Evolutionary conservation across 2,113 vertebrate species (phyloP), one percentile per base, ranked within the genome.

Genomic region (Odocoileus virginianus): DNA sequence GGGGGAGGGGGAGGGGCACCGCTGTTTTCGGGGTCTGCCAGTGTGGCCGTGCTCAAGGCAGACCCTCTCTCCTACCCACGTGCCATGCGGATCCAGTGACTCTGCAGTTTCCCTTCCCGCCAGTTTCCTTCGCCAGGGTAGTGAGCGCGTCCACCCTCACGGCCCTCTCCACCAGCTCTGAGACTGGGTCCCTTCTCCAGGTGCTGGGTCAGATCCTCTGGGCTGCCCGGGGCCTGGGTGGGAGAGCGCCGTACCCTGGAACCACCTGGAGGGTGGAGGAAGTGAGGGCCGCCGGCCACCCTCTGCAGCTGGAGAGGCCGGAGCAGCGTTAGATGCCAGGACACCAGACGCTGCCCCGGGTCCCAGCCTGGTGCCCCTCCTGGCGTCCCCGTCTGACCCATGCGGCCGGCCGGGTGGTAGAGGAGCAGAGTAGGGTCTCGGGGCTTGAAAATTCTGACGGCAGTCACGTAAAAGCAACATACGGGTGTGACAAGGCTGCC

Each of bases 401-500:
- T 27, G 54, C 84, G 58, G 94, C 23, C 19, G 11, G 47, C 71
- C 97, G 91, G 97, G 95, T 45, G 96, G 90, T 76, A 79, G 52
- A 84, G 52, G 57, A 87, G 93, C 71, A 89, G 92, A 97, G 83
- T 27, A 58, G 89, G 86, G 55, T 78, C 89, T 85, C 2, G 2
- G 54, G 13, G 85, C 76, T 21, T 81, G 27, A 78, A 74, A 78
- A 87, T 16, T 14, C 92, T 54, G 87, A n/a, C 1, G 14, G 91
- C 67, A 58, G 93, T 25, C 89, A 96, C 33, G 89, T 15, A 61
- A 74, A 58, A 79, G 78, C 25, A 91, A 64, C 0, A 13, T 30
- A 3, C 19, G 14, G 16, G 71, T 28, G 74, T 40, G 61, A 47
- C 27, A 58, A 67, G 76, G 10, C 15, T 28, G 89, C 43, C 33